These are phyloP conservation scores for Gambelia wislizenii DNA, from an alignment of 2,797 vertebrate genomes.

Conservation along the genomic window DNA sequence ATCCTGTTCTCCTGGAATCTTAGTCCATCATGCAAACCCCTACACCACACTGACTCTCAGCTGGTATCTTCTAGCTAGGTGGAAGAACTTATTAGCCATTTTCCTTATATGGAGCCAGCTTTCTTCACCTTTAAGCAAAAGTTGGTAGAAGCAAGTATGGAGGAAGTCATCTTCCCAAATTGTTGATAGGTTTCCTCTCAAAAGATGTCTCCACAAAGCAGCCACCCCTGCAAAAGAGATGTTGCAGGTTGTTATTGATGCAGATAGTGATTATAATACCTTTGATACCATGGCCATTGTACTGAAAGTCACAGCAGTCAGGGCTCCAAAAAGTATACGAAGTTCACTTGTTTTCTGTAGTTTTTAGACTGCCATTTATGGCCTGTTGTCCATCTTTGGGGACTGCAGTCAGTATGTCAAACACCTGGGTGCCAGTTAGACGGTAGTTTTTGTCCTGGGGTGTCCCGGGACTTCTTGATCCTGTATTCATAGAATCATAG, in stretches of 20 bases:
- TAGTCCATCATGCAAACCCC: too few relatives aligned
- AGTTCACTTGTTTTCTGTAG: background rate
- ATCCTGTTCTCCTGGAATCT: too few relatives aligned
- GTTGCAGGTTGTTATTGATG: background rate
- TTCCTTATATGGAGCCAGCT: background rate
- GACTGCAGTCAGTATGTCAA: background rate
- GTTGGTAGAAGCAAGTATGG: background rate
- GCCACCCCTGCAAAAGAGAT: background rate
- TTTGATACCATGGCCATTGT: background rate
- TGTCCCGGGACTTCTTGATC: too few relatives aligned
- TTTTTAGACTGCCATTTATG: background rate
- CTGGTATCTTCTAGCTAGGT: background rate
- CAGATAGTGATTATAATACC: background rate
- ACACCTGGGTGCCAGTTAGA: too few relatives aligned
- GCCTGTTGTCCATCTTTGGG: background rate
- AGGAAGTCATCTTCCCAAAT: background rate
- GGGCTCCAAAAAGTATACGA: background rate
- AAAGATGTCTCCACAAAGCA: background rate
- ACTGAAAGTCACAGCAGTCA: background rate
- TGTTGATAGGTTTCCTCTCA: background rate
- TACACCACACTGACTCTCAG: background rate
- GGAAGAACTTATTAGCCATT: background rate
- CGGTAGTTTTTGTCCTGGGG: too few relatives aligned
- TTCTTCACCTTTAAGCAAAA: background rate
- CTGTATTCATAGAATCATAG: too few relatives aligned